Base-by-base conservation (phyloP, 2,888 invertebrate genomes). In the Salticus scenicus region DNA sequence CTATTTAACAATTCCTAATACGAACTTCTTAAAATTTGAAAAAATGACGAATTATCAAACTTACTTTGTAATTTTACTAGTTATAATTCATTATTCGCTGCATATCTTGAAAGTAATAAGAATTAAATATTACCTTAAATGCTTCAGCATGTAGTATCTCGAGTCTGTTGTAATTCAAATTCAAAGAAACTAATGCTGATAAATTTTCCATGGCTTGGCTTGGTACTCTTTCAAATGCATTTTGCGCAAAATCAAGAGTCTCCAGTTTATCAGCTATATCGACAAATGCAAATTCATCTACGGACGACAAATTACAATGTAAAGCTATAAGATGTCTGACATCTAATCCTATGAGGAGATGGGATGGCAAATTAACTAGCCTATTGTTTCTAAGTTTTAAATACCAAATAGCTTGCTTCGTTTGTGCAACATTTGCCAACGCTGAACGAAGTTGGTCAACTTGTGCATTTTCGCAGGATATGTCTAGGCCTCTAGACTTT, bases 261-360 rank as follows among this genome's bases (percentile, higher is more conserved):
- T 96, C 96, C 90, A 97, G 92, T 91, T 95, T 89, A 4, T 89
- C 82, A n/a, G 96, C 96, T 89, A 97, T 94, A 57, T 96, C 96
- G 90, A 96, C 96, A 73, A 97, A 93, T 0, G 97, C 96, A 14
- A 95, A 94, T 90, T 96, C 96, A 90, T 97, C 97, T 86, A 97
- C 95, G 74, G 95, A 95, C 37, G 96, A 96, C 89, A 97, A 92
- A 90, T 96, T 96, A 91, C 96, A 88, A 88, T 96, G 92, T 96
- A 96, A 91, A 96, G 96, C 96, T 27, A 96, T 96, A 75, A 97
- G 93, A 90, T 97, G 97, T 88, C 95, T 94, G 89, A 97, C 96
- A 90, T 96, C 96, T 90, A 97, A 92, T 82, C 97, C 93, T 91
- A 97, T 96, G 87, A 97, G 94, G 87, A 97, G 94, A 91, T 88